phyloP scores from a whole-genome alignment of 2,797 vertebrate genomes.

The Microhierax caerulescens region DNA sequence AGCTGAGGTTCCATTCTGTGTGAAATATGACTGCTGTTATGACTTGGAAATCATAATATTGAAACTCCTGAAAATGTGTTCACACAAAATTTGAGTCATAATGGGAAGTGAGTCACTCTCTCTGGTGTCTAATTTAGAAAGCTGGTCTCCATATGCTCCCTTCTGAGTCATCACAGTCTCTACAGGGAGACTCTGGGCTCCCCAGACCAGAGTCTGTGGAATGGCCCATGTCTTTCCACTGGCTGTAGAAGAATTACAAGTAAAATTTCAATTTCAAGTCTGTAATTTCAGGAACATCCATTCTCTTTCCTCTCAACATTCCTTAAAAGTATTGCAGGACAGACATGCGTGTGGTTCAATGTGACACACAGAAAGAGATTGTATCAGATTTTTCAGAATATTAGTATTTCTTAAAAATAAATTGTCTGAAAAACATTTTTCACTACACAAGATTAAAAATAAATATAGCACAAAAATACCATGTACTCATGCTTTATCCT shows the following conservation, averaged over 20 bases:
- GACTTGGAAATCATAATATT: constrained; percentile 30
- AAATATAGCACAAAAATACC: not conserved
- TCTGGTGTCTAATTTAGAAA: not conserved
- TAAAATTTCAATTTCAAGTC: not conserved
- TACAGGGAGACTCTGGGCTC: not conserved
- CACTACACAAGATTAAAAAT: not conserved
- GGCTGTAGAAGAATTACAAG: not conserved
- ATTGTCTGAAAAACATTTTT: not conserved
- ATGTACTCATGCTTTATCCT: not conserved
- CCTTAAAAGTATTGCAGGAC: not conserved
- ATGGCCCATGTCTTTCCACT: not conserved
- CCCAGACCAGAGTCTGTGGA: not conserved
- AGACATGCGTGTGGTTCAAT: not conserved
- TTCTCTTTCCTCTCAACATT: not conserved
- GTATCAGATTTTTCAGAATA: not conserved
- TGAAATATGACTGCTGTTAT: not conserved
- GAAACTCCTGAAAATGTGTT: constrained; percentile 1
- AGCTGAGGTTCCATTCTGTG: not conserved
- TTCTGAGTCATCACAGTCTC: not conserved
- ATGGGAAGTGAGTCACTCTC: not conserved
- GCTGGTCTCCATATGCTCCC: not conserved
- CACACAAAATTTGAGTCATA: not conserved
- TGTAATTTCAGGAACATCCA: not conserved
- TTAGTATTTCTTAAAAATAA: not conserved
- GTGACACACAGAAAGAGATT: not conserved